Base-by-base conservation (phyloP, 2,888 invertebrate species). In the Nasonovia ribisnigri region DNA sequence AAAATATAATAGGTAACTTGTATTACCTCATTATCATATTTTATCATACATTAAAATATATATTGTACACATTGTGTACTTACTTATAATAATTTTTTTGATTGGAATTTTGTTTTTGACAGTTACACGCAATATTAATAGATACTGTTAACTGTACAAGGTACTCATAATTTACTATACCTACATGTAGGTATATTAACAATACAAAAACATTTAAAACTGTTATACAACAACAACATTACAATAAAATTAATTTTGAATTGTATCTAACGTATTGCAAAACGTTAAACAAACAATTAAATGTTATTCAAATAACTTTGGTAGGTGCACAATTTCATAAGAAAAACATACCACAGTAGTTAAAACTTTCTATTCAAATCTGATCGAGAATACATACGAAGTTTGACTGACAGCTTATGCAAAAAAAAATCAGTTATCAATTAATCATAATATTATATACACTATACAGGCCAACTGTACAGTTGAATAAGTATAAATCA, bases 241-340 rank as follows among this genome's bases (percentile, higher is more conserved):
- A 36, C 67, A 77, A 36, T 20, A 77, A 77, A 77, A 20, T 77
- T 36, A 77, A 36, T 77, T 77, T 77, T 77, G 36, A 77, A 77
- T 77, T 20, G 77, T 36, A 36, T 20, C 6, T 36, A 77, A 77
- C 36, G 20, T 20, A 77, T 77, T 77, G 36, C 20, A 46, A 87
- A 48, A 87, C n/a, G n/a, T 48, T 48, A 48, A 87, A 87, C 48
- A 87, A 87, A 87, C 87, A 87, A 87, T 87, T n/a, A 87, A 87
- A 87, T 87, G 6, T 48, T n/a, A 87, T 87, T 48, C 20, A 87
- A 48, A 87, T 87, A 48, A 87, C n/a, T 87, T 87, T 87, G 5
- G 77, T 77, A 77, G 77, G 77, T 77, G 36, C 6, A 36, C 20
- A 6, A 36, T 77, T 77, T 77, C 36, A 36, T 36, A 77, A 77